Conservation (phyloP, 2,113 vertebrate species). For the Nannobrachium achirus region DNA sequence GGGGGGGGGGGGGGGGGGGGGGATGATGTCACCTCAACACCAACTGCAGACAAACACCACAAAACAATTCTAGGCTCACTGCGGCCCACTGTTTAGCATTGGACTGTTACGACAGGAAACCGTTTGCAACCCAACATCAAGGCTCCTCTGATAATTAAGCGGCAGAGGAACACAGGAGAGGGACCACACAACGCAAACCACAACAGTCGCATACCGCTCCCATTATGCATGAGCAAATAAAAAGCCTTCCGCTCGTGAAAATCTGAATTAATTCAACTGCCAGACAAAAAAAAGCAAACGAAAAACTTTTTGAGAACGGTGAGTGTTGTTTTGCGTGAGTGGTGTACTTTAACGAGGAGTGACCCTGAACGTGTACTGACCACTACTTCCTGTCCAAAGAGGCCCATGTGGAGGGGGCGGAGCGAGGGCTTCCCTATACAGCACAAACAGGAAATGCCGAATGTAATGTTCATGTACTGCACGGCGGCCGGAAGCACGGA, state of each 20-base stretch:
- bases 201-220: slow-evolving; percentile 39
- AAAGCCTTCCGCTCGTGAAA: slow-evolving; percentile 8
- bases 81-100: slow-evolving; percentile 28
- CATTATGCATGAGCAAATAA: slow-evolving; percentile 35
- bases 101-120: slow-evolving; percentile 2
- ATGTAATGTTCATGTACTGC: slow-evolving; percentile 57
- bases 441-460: slow-evolving; percentile 72
- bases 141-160: slow-evolving; percentile 7
- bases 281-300: background rate
- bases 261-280: slow-evolving; percentile 6
- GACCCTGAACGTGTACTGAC: slow-evolving; percentile 47
- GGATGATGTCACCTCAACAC: background rate
- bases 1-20: slow-evolving; percentile 33
- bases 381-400: slow-evolving; percentile 56
- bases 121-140: slow-evolving; percentile 38
- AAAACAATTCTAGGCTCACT: slow-evolving; percentile 2
- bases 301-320: background rate
- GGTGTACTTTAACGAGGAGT: slow-evolving; percentile 41
- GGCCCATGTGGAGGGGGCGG: slow-evolving; percentile 19
- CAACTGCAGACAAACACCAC: slow-evolving; percentile 6
- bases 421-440: slow-evolving; percentile 41
- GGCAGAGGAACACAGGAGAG: background rate
- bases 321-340: slow-evolving; percentile 14
- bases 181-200: slow-evolving; percentile 39
- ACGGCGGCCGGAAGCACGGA: slow-evolving; percentile 11